Conservation (phyloP, 1,140 invertebrate species). For the Brachionus asplanchnoidis region DNA sequence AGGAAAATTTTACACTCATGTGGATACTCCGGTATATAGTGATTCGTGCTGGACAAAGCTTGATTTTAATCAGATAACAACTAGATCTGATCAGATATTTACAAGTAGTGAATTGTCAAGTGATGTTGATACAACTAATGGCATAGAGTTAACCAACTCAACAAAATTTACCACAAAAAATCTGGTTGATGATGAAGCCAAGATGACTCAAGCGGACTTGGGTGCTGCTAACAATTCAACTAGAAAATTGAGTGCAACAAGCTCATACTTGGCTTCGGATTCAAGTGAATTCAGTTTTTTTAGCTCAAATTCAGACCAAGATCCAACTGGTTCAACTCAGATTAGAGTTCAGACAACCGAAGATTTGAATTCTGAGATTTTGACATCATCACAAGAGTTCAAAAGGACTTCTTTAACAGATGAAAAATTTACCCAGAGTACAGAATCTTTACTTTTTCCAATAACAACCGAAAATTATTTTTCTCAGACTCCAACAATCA, state of each 20-base stretch:
- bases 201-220: conserved; percentile 19
- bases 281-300: neutral
- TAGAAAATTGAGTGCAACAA: neutral
- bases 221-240: conserved; percentile 20
- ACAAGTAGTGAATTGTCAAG: neutral
- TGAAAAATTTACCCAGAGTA: too few species aligned
- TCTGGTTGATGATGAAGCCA: neutral
- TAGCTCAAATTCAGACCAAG: too few species aligned
- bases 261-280: neutral
- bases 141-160: neutral
- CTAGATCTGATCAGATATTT: conserved; percentile 39
- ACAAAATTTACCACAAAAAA: neutral
- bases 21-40: neutral
- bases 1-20: neutral
- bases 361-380: neutral
- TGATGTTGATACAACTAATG: neutral
- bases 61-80: conserved; percentile 42
- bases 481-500: too few species aligned
- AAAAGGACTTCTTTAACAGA: too few species aligned
- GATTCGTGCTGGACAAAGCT: neutral
- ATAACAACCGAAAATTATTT: too few species aligned
- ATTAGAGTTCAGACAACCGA: neutral
- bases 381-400: too few species aligned
- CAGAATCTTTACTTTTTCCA: too few species aligned
- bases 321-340: too few species aligned